Evolutionary conservation across 2,113 vertebrate species (phyloP).

Genomic region (Monopterus albus): DNA sequence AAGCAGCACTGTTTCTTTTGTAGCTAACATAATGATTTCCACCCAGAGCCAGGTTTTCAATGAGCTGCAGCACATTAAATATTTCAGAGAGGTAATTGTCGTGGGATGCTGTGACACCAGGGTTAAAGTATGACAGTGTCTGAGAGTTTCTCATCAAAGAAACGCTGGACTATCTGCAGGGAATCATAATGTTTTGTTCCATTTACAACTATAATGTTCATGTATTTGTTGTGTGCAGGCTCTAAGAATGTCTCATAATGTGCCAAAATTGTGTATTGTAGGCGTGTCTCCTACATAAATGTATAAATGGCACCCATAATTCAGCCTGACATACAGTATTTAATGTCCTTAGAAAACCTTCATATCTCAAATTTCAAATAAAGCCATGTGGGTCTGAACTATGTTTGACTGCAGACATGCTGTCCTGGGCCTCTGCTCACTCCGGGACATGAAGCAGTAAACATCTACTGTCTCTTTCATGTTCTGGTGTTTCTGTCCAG

Average conservation of each 20-base stretch:
- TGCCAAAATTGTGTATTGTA: not conserved
- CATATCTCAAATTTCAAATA: not conserved
- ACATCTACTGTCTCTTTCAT: conserved; percentile 29
- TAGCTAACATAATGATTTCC: not conserved
- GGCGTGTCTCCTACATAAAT: too few relatives aligned
- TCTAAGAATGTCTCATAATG: not conserved
- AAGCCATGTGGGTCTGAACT: not conserved
- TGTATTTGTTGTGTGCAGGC: too few relatives aligned
- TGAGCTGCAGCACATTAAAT: not conserved
- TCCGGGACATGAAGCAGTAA: conserved; percentile 6
- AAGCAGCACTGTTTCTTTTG: too few relatives aligned
- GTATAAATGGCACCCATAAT: not conserved
- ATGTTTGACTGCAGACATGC: conserved; percentile 29
- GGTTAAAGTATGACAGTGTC: not conserved
- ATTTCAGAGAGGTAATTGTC: not conserved
- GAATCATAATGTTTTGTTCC: too few relatives aligned
- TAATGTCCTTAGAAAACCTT: not conserved
- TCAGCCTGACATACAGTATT: not conserved
- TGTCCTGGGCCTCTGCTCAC: not conserved
- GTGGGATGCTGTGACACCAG: not conserved
- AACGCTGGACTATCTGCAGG: too few relatives aligned
- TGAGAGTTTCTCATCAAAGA: too few relatives aligned
- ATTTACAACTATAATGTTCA: too few relatives aligned
- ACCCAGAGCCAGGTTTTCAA: not conserved
- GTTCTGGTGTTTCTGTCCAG: not conserved